A percentile compares a stretch with the other conserved stretches of the same genome.
These are phyloP conservation scores for Iselma pallidipennis DNA, from an alignment of 2,888 invertebrate genomes.

Conservation along the genomic window DNA sequence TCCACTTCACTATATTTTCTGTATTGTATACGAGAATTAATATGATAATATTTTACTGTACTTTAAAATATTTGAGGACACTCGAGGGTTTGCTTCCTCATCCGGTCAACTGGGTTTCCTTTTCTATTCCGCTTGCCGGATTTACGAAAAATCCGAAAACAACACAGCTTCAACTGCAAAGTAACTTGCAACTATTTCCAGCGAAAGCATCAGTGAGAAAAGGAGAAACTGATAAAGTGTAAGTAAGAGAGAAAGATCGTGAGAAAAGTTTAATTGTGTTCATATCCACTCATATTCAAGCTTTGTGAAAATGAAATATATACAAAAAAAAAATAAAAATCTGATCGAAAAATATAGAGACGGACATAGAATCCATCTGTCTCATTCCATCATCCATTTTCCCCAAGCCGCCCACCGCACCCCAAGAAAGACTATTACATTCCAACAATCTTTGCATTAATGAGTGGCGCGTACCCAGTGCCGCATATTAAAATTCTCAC, in stretches of 20 bases:
- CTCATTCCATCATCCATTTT: neutral
- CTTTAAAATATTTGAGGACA: conserved; percentile 51
- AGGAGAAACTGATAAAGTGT: neutral
- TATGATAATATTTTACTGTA: conserved; percentile 52
- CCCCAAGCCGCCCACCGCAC: neutral
- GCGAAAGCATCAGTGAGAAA: neutral
- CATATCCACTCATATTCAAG: neutral
- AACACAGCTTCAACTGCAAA: neutral
- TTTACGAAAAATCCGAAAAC: neutral
- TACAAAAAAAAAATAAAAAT: neutral
- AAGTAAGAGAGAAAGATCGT: neutral
- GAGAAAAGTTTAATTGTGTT: neutral
- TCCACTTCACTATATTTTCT: conserved; percentile 43
- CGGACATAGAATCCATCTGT: neutral
- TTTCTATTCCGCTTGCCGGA: conserved; percentile 9
- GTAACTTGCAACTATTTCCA: neutral
- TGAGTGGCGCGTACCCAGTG: conserved; percentile 51
- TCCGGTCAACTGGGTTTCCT: conserved; percentile 50
- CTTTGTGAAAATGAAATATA: neutral
- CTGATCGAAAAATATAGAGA: neutral
- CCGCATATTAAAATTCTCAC: conserved; percentile 56
- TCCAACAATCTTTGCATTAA: conserved; percentile 53
- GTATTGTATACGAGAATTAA: conserved; percentile 54
- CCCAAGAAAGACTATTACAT: conserved; percentile 45
- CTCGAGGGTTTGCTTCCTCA: conserved; percentile 51